Conservation (phyloP, 2,888 invertebrate species). For the Lymantria monacha region DNA sequence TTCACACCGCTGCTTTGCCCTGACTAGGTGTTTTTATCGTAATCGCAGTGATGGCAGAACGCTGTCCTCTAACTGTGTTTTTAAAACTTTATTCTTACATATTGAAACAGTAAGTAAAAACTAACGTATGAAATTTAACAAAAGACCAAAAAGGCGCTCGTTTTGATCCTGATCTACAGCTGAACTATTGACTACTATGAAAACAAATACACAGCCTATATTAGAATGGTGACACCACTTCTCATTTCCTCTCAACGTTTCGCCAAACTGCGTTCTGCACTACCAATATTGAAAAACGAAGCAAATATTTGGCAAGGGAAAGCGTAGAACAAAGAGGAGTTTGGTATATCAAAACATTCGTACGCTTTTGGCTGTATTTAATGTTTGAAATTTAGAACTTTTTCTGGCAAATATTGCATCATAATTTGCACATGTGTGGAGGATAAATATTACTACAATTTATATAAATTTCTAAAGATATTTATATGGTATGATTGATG, state of each 20-base stretch:
- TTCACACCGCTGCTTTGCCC: too few species aligned
- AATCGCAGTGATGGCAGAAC: too few species aligned
- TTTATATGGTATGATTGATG: too few species aligned
- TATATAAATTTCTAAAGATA: too few species aligned
- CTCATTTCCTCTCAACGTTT: constrained; percentile 60
- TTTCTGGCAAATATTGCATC: neutral
- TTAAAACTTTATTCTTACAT: too few species aligned
- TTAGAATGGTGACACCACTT: constrained; percentile 53
- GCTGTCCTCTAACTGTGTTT: too few species aligned
- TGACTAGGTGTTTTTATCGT: too few species aligned
- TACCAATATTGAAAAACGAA: constrained; percentile 54
- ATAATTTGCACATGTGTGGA: neutral
- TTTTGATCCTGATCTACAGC: neutral
- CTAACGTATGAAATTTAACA: too few species aligned
- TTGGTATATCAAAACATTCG: constrained; percentile 29
- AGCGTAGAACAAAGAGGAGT: constrained; percentile 38
- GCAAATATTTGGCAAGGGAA: constrained; percentile 52
- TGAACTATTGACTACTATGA: neutral
- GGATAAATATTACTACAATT: too few species aligned
- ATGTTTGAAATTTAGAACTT: constrained; percentile 3
- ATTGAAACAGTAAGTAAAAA: too few species aligned
- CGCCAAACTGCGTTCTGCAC: constrained; percentile 51
- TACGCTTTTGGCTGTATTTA: constrained; percentile 6
- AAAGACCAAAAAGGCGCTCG: too few species aligned
- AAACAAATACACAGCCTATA: constrained; percentile 42